Evolutionary conservation across 2,888 invertebrate species (phyloP).

Genomic region (Ophion ventricosus): DNA sequence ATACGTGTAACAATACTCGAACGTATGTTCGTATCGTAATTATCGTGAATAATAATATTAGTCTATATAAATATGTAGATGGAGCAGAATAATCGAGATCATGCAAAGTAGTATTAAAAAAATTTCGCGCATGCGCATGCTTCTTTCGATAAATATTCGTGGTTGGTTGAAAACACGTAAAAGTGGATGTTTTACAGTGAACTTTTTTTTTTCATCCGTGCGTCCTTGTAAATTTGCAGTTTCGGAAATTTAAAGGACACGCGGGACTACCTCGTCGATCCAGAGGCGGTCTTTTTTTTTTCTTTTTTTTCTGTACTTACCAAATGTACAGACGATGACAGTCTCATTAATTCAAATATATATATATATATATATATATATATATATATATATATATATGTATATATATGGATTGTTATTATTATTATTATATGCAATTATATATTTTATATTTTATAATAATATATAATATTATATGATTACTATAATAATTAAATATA

Average conservation of each 20-base stretch:
- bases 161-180: background rate
- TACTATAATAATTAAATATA: too few species aligned
- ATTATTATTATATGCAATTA: background rate
- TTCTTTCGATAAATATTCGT: slow-evolving; percentile 45
- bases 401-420: background rate
- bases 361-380: too few species aligned
- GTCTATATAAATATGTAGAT: slow-evolving; percentile 14
- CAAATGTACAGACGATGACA: slow-evolving; percentile 67
- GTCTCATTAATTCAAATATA: background rate
- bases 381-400: too few species aligned
- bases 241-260: slow-evolving; percentile 31
- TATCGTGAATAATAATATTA: slow-evolving; percentile 44
- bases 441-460: background rate
- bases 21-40: slow-evolving; percentile 36
- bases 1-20: slow-evolving; percentile 34
- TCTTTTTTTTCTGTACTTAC: slow-evolving; percentile 71
- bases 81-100: slow-evolving; percentile 67
- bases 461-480: too few species aligned
- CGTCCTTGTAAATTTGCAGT: slow-evolving; percentile 12
- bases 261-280: slow-evolving; percentile 44
- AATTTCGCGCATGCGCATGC: slow-evolving; percentile 77
- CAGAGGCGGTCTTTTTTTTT: slow-evolving; percentile 18
- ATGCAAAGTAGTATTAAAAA: slow-evolving; percentile 71
- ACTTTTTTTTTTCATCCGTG: background rate
- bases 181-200: background rate